These are phyloP conservation scores for Meriones unguiculatus DNA, from an alignment of 2,113 vertebrate species.

Conservation along the genomic window DNA sequence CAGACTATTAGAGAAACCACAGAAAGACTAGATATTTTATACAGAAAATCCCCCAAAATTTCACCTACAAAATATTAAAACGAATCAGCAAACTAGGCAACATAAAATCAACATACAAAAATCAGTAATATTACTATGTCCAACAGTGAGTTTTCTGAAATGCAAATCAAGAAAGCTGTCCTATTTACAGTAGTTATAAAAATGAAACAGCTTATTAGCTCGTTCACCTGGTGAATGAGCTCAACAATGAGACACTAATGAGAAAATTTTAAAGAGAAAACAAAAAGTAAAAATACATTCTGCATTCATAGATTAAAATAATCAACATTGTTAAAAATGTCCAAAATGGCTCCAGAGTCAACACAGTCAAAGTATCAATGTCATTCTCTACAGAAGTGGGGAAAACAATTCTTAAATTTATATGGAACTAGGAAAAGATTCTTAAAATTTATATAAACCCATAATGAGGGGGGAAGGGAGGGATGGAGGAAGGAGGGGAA, in stretches of 20 bases:
- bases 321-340: not conserved
- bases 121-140: not conserved
- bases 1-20: not conserved
- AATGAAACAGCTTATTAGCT: not conserved
- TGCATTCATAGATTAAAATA: not conserved
- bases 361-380: not conserved
- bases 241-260: not conserved
- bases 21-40: not conserved
- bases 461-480: not conserved
- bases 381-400: too few species aligned
- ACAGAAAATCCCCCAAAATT: not conserved
- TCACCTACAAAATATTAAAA: not conserved
- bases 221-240: not conserved
- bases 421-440: not conserved
- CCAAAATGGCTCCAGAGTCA: not conserved
- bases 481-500: too few species aligned
- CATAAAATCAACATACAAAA: conserved; percentile 37
- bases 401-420: not conserved
- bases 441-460: not conserved
- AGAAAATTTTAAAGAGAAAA: not conserved
- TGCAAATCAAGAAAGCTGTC: not conserved
- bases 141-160: not conserved
- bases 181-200: not conserved
- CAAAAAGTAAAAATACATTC: not conserved
- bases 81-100: not conserved